Conservation (phyloP, 2,797 vertebrate genomes). For the Rhinoraja longicauda region DNA sequence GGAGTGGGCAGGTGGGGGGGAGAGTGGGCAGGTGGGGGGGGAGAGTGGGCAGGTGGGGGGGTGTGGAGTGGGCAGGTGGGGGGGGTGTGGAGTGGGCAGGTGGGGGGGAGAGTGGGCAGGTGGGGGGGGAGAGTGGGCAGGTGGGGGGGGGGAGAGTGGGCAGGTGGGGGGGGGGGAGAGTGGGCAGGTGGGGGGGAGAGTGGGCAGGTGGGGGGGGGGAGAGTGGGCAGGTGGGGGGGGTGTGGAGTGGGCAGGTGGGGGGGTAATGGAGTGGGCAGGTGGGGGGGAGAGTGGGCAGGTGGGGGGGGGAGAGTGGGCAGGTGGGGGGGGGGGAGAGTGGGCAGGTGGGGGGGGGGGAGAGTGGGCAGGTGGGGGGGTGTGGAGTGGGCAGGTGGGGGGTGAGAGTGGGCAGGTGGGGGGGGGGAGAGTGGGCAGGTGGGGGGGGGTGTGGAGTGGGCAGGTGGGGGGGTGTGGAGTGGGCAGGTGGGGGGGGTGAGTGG, state of each 20-base stretch:
- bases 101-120: not conserved
- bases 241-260: too few species aligned
- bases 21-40: too few species aligned
- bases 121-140: too few species aligned
- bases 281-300: not conserved
- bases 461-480: not conserved
- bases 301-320: not conserved
- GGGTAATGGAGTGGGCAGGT: too few species aligned
- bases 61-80: too few species aligned
- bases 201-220: too few species aligned
- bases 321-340: not conserved
- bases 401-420: not conserved
- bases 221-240: too few species aligned
- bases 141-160: too few species aligned
- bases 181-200: too few species aligned
- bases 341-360: not conserved
- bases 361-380: not conserved
- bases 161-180: too few species aligned
- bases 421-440: not conserved
- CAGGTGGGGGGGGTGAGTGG: not conserved
- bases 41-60: not conserved
- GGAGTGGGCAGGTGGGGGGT: not conserved
- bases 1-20: not conserved
- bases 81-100: too few species aligned
- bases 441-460: too few species aligned